Base-by-base conservation (phyloP, 2,113 vertebrate species). In the Nothobranchius furzeri region DNA sequence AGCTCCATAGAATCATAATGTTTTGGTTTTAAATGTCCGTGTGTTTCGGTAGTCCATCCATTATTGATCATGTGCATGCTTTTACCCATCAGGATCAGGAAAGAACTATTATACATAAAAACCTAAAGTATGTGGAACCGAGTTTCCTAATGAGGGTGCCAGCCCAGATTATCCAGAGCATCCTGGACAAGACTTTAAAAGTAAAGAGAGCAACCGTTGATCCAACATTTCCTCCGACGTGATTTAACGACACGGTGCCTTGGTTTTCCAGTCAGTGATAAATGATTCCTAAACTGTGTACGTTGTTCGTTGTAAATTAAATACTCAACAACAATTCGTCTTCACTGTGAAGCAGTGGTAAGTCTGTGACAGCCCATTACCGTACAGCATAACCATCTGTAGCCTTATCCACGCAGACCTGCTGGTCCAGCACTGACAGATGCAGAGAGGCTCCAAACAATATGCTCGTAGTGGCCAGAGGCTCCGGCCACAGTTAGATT, bases 381-480 rank as follows among this genome's bases (percentile, higher is more conserved):
- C 70, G 83, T 82, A 79, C 70, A 60, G 61, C 73, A 76, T 20
- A 76, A 72, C 87, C 87, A 88, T 89, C 83, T 91, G 85, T 79
- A 90, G 70, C 85, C 82, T 81, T 68, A 87, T 68, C 72, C 83
- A 71, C 75, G 78, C 60, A 74, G 65, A 75, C 55, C 54, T 70
- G 57, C 71, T 7, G 67, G 63, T 74, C 74, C 73, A 75, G 71
- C 77, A 78, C 54, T 42, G 75, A 57, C 87, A 84, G 79, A 83
- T 87, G 80, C 81, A 77, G 54, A 37, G 64, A 25, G 77, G 25
- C 68, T 64, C 63, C 7, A 62, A 57, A 85, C 87, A 89, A 82
- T 85, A 88, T 86, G 79, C 51, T 83, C 57, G 2, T 60, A 64
- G 79, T 70, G 69, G 75, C 79, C 69, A 7, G 54, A 78, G 66